Evolutionary conservation across 2,113 vertebrate genomes (phyloP).

Genomic region (Origma solitaria): DNA sequence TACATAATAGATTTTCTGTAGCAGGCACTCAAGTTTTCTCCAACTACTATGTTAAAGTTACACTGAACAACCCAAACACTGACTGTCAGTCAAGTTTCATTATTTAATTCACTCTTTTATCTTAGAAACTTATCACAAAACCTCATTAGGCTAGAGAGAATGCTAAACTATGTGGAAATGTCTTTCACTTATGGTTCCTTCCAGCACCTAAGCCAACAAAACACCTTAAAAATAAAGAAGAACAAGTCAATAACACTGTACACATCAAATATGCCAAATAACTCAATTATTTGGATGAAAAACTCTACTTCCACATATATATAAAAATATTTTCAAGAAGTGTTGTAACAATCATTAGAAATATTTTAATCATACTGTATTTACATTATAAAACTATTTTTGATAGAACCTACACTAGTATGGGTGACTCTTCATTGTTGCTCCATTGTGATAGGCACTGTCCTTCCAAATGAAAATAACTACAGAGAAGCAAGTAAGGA

Average conservation of each 20-base stretch:
- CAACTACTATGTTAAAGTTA: conserved; percentile 44
- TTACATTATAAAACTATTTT: background rate
- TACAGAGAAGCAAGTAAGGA: background rate
- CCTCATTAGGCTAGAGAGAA: conserved; percentile 20
- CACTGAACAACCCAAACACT: conserved; percentile 36
- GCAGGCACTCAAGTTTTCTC: conserved; percentile 57
- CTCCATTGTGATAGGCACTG: background rate
- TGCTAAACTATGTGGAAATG: background rate
- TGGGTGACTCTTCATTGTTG: background rate
- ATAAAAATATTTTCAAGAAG: background rate
- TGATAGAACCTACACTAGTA: background rate
- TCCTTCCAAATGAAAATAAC: background rate
- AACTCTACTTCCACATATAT: background rate
- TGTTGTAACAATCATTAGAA: background rate
- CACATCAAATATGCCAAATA: background rate
- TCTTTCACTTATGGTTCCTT: background rate
- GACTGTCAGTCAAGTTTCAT: conserved; percentile 52
- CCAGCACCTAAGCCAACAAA: background rate
- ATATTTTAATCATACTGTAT: background rate
- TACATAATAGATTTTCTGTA: conserved; percentile 71
- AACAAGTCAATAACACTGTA: background rate
- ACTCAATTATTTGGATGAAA: background rate
- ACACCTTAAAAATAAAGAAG: background rate
- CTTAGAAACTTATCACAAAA: background rate
- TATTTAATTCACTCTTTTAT: background rate